Percentiles rank a stretch among this genome's conserved stretches.
Conservation (phyloP, 2,888 invertebrate species). For the Hofmannophila pseudospretella region DNA sequence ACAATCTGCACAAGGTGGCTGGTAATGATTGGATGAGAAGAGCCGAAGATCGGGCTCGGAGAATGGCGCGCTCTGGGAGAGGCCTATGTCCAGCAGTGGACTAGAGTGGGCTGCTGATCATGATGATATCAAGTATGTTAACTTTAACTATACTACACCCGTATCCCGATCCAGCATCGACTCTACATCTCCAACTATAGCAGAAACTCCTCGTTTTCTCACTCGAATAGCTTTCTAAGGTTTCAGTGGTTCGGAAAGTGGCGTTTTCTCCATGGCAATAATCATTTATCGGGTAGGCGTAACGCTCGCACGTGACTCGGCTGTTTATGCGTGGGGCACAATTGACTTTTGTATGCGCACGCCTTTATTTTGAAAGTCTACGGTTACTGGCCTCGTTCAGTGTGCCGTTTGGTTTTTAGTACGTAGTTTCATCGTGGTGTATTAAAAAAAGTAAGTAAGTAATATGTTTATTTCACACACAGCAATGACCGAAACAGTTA, state of each 20-base stretch:
- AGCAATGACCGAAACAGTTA: too few relatives aligned
- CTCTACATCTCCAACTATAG: conserved; percentile 11
- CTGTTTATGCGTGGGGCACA: conserved; percentile 29
- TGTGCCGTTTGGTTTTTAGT: neutral
- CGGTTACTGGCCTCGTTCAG: conserved; percentile 3
- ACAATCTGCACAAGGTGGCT: too few relatives aligned
- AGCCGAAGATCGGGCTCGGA: too few relatives aligned
- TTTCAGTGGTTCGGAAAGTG: conserved; percentile 42
- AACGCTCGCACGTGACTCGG: conserved; percentile 44
- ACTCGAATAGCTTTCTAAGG: conserved; percentile 26
- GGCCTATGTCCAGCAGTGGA: too few relatives aligned
- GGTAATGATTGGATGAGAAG: too few relatives aligned
- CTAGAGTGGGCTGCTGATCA: too few relatives aligned
- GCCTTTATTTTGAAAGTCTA: conserved; percentile 5
- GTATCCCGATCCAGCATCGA: neutral
- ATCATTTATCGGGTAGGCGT: conserved; percentile 49
- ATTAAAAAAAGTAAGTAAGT: too few relatives aligned
- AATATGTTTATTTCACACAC: too few relatives aligned
- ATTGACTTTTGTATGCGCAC: conserved; percentile 28
- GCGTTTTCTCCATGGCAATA: conserved; percentile 43
- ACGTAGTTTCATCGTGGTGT: conserved; percentile 1
- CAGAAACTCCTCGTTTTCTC: conserved; percentile 17
- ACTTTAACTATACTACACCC: neutral
- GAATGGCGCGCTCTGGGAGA: too few relatives aligned
- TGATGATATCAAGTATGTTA: too few relatives aligned